A percentile compares a stretch with the other conserved stretches of the same genome.
These are phyloP conservation scores for Tupiocoris notatus DNA, from an alignment of 2,888 invertebrate species.

Conservation along the genomic window DNA sequence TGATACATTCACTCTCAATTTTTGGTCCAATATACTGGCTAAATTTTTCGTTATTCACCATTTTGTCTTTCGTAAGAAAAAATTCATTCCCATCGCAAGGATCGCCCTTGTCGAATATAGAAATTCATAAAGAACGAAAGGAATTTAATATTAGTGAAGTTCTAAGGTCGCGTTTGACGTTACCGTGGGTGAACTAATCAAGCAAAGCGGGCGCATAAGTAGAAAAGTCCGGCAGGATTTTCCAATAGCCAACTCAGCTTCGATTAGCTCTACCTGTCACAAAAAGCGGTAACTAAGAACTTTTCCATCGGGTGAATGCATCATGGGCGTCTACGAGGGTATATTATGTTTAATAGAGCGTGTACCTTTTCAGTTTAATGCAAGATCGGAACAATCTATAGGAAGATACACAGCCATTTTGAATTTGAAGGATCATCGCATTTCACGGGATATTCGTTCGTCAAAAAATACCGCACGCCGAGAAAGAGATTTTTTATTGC, in stretches of 20 bases:
- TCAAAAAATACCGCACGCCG: background rate
- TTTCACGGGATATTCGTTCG: background rate
- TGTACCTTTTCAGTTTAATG: background rate
- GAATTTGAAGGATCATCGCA: background rate
- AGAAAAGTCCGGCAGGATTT: too few species aligned
- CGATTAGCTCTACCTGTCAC: too few species aligned
- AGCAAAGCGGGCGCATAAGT: too few species aligned
- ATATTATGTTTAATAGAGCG: background rate
- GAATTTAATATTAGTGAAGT: too few species aligned
- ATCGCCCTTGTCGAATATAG: too few species aligned
- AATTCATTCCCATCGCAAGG: too few species aligned
- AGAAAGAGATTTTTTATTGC: too few species aligned
- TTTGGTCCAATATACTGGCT: conserved; percentile 43
- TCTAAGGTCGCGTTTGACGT: too few species aligned
- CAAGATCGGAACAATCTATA: background rate
- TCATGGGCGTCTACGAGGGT: background rate
- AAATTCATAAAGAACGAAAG: too few species aligned
- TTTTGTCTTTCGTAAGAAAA: conserved; percentile 24
- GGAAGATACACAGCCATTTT: background rate
- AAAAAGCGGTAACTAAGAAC: too few species aligned
- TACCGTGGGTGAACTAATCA: too few species aligned
- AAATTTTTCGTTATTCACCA: conserved; percentile 33
- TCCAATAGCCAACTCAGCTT: too few species aligned
- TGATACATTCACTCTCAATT: conserved; percentile 44
- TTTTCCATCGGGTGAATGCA: background rate